Base-by-base conservation (phyloP, 1,140 invertebrate genomes). In the Magallana angulata region DNA sequence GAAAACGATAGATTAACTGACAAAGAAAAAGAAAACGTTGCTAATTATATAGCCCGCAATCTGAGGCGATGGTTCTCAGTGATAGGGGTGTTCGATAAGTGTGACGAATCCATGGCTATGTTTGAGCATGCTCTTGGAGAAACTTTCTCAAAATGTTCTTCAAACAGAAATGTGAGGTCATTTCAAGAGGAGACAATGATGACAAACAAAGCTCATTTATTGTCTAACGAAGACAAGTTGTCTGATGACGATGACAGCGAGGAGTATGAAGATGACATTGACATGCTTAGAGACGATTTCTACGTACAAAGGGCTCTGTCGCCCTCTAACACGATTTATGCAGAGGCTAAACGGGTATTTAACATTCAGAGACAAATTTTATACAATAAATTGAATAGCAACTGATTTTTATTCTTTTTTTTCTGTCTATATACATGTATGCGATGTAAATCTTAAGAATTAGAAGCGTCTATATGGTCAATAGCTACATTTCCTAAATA, bases 51-150 rank as follows among this genome's bases (percentile, higher is more conserved):
- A 64, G 81, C 89, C 12, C 82, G 86, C 7, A 86, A 91, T 85
- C 82, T 91, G n/a, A 85, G 89, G n/a, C 84, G 87, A 68, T 90
- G 89, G 89, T 89, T 91, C 84, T 84, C 87, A 56, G 87, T 90
- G 12, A 83, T 91, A 48, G 89, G 88, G 12, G 12, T 90, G 14
- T 85, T 58, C 57, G 85, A 88, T 18, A 88, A 88, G 36, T 82
- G 88, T 18, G 82, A 88, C 0, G 60, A 62, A 30, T 86, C 88
- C 1, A 24, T 89, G 9, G n/a, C 59, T 36, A 82, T 91, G 82
- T 86, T 91, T 62, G 88, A 91, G 83, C 24, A 87, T 36, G 87
- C 86, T 30, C 87, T 89, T 56, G 87, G 86, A 58, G 57, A 86
- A n/a, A 88, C 90, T 7, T 89, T 91, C 60, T 82, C 89, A 57